Base-by-base conservation (phyloP, 2,113 vertebrate species). In the Brachyistius frenatus region DNA sequence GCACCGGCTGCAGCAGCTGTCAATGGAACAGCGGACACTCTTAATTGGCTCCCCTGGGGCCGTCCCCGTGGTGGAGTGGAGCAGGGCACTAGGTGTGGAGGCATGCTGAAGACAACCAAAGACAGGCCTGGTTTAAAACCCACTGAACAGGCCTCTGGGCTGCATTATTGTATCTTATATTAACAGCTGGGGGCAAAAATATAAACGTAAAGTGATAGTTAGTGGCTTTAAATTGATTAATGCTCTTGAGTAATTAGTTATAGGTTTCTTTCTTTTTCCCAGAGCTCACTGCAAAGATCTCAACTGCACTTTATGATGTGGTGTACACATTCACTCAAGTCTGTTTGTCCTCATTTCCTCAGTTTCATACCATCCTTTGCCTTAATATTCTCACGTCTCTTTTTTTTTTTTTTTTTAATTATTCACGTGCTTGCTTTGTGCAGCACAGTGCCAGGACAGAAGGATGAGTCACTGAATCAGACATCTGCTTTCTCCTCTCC, bases 1-100 rank as follows among this genome's bases (percentile, higher is more conserved):
- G 73, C 76, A 76, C 66, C 0, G 54, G 65, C 66, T 64, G 70
- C 61, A 86, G 88, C 88, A 89, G 86, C 90, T 91, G 83, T 90
- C 92, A 87, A 57, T 39, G 16, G 9, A 65, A 76, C 83, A 73
- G 63, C 14, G 83, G 91, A 74, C 88, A 15, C 47, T 87, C 82
- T 74, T 92, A 93, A 92, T 91, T 92, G 90, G 86, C 82, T 91
- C 88, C 84, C 86, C 49, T 31, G 84, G 71, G 91, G 77, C 76
- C 0, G 62, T 62, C 60, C 80, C 66, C 67, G 66, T 63, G 81
- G 79, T 76, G 57, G 53, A 86, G 78, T 61, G 73, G 85, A 79
- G 75, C 63, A 44, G 76, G 85, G 60, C 69, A 57, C 39, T 71
- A 63, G 68, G 39, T 73, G 69, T 50, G 31, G 68, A 84, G 83